phyloP scores from a whole-genome alignment of 1,140 invertebrate genomes.

The Trichonephila clavata region DNA sequence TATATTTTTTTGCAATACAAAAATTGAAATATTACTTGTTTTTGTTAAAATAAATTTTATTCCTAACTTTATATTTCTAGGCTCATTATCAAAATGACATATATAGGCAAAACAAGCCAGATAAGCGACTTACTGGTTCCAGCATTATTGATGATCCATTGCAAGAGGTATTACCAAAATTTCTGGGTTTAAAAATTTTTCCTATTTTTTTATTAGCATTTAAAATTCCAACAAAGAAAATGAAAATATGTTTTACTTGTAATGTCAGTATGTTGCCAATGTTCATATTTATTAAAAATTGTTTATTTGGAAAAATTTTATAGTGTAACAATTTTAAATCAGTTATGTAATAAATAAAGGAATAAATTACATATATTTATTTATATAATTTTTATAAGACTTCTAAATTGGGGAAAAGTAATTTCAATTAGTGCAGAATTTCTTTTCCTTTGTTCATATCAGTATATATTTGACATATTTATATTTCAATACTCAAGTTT shows the following conservation, averaged over 20 bases:
- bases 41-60: no score
- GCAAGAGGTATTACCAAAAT: constrained; percentile 82
- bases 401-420: no score
- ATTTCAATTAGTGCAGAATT: no score
- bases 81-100: not conserved
- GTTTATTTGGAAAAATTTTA: no score
- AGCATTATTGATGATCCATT: constrained; percentile 87
- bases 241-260: not conserved
- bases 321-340: no score
- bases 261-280: not conserved
- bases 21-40: no score
- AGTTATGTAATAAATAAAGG: no score
- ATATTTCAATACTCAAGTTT: not conserved
- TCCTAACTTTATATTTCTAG: not conserved
- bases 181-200: not conserved
- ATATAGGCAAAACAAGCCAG: constrained; percentile 45
- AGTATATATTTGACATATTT: not conserved
- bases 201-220: not conserved
- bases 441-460: not conserved
- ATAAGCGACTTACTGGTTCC: constrained; percentile 84
- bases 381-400: no score
- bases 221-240: not conserved
- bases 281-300: no score
- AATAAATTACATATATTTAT: no score
- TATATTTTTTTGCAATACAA: no score